Conservation (phyloP, 2,888 invertebrate species). For the Spilarctia lutea region DNA sequence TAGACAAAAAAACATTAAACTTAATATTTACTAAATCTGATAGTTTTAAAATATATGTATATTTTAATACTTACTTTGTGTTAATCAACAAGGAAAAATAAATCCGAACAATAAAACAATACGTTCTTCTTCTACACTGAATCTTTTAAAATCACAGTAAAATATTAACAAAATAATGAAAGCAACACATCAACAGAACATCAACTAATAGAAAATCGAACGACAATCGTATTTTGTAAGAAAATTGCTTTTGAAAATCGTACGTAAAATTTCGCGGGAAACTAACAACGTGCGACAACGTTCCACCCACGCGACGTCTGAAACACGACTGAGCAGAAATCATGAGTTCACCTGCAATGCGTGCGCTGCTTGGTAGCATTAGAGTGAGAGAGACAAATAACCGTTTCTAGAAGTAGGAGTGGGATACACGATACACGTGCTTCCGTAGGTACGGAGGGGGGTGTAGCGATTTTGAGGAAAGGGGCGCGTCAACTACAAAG, state of each 20-base stretch:
- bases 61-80: constrained; percentile 58
- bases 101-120: constrained; percentile 54
- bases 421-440: constrained; percentile 77
- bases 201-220: constrained; percentile 48
- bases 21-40: not conserved
- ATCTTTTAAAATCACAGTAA: constrained; percentile 59
- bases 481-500: constrained; percentile 78
- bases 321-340: constrained; percentile 69
- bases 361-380: constrained; percentile 77
- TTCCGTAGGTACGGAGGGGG: constrained; percentile 69
- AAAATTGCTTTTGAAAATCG: constrained; percentile 44
- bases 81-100: constrained; percentile 47
- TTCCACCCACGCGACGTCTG: constrained; percentile 68
- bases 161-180: constrained; percentile 63
- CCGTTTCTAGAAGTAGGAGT: constrained; percentile 44
- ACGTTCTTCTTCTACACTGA: constrained; percentile 57
- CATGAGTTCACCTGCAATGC: constrained; percentile 83
- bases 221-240: constrained; percentile 42
- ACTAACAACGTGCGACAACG: constrained; percentile 57
- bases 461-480: constrained; percentile 75
- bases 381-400: constrained; percentile 59
- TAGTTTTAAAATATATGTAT: constrained; percentile 7
- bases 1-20: not conserved
- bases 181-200: constrained; percentile 66
- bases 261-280: constrained; percentile 82